Base-by-base conservation (phyloP, 2,797 vertebrate species). In the Trichosurus vulpecula region DNA sequence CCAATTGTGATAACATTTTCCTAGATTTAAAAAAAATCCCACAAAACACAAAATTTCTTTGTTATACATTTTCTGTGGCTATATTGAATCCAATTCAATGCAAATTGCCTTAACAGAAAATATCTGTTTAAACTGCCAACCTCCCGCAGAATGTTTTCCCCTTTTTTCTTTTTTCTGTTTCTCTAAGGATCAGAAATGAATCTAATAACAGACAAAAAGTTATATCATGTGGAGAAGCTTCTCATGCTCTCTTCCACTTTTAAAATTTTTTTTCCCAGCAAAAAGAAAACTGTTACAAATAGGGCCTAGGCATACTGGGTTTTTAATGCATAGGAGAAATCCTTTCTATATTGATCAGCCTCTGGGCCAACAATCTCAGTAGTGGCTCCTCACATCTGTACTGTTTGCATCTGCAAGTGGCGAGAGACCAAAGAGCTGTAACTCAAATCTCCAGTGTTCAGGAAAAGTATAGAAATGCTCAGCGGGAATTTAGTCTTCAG, bases 191-290 rank as follows among this genome's bases (percentile, higher is more conserved):
- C 52, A 94, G 90, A 54, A 97, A 95, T 91, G 94, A 56, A 95
- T 96, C 97, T 97, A 95, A 95, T 97, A 96, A 96, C 54, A 92
- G 93, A 95, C 92, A 92, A 94, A 92, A 95, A 97, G 98, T 95
- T 96, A 10, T 93, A 66, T 97, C 95, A 90, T 91, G 95, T 92
- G 92, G 41, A 91, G 92, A 52, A 96, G 92, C 35, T 92, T 93
- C 52, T 93, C 90, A 87, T 12, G 41, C 58, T 56, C 25, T 96
- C 94, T 97, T 61, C 56, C 93, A 1, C 29, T 92, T 51, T 27
- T 54, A 57, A 30, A 16, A 57, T 51, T 52, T 51, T 90, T 92
- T 96, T 95, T 74, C 11, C 6, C 22, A 95, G 19, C 57, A 95
- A 51, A 91, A n/a, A 93, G 10, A 47, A 90, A 54, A 11, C 90